Conservation (phyloP, 2,888 invertebrate genomes). For the Liposcelis brunnea region DNA sequence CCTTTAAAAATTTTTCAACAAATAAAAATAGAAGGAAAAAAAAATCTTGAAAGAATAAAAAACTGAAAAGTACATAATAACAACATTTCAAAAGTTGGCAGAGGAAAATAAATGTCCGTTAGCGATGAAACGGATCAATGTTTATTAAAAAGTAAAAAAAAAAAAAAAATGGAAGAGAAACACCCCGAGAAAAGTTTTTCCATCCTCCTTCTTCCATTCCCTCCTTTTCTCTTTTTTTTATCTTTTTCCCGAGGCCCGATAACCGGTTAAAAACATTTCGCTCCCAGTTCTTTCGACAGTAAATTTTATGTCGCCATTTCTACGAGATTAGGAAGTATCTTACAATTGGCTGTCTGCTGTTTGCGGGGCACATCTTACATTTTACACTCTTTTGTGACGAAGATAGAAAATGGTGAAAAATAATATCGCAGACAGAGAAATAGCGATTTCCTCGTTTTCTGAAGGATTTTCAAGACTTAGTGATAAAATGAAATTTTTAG, state of each 20-base stretch:
- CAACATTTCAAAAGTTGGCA: too few species aligned
- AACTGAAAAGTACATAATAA: too few species aligned
- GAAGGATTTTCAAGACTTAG: slow-evolving; percentile 7
- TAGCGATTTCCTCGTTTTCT: background rate
- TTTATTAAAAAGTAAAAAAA: too few species aligned
- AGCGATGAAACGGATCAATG: too few species aligned
- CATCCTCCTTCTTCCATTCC: too few species aligned
- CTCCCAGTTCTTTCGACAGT: slow-evolving; percentile 8
- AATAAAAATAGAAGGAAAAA: too few species aligned
- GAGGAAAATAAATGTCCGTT: too few species aligned
- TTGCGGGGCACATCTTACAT: slow-evolving; percentile 7
- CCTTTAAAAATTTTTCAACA: too few species aligned
- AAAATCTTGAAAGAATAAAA: too few species aligned
- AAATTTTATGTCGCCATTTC: slow-evolving; percentile 9
- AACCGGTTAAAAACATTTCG: slow-evolving; percentile 6
- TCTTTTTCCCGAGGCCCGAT: background rate
- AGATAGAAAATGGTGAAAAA: slow-evolving; percentile 2
- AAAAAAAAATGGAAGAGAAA: too few species aligned
- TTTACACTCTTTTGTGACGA: slow-evolving; percentile 1
- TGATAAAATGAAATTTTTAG: slow-evolving; percentile 9
- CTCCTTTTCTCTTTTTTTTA: too few species aligned
- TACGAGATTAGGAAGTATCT: slow-evolving; percentile 7
- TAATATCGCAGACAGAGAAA: background rate
- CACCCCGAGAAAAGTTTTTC: too few species aligned
- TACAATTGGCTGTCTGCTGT: slow-evolving; percentile 9